These are phyloP conservation scores for Anabacerthia variegaticeps DNA, from an alignment of 2,797 vertebrate genomes.

Conservation along the genomic window DNA sequence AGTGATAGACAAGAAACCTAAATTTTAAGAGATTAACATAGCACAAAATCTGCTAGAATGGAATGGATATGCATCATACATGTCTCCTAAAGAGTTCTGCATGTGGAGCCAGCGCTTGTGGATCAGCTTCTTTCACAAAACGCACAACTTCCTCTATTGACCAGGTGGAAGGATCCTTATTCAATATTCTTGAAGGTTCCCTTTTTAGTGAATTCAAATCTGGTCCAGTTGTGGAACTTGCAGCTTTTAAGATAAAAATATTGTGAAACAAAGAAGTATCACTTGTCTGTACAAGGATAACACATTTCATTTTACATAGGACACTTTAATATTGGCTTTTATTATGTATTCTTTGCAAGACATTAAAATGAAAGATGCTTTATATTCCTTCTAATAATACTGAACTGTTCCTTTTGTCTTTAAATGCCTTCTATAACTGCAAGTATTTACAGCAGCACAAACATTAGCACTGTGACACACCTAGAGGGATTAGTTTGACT, in stretches of 20 bases:
- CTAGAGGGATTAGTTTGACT: background rate
- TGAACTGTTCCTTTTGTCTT: background rate
- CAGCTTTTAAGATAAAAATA: conserved; percentile 75
- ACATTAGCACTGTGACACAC: background rate
- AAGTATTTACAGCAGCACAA: background rate
- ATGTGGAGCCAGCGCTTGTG: conserved; percentile 86
- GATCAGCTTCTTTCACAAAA: conserved; percentile 93
- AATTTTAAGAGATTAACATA: background rate
- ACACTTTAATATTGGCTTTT: background rate
- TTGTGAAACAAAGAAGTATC: background rate
- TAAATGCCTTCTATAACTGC: background rate
- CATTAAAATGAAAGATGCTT: background rate
- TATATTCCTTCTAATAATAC: background rate
- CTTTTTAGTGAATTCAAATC: conserved; percentile 84
- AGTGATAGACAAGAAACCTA: background rate
- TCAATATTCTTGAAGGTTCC: conserved; percentile 75
- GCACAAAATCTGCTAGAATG: background rate
- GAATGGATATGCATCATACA: conserved; percentile 76
- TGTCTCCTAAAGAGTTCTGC: conserved; percentile 94
- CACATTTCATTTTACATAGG: background rate
- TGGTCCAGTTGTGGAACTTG: conserved; percentile 90
- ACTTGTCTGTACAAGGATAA: background rate
- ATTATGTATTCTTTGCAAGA: background rate
- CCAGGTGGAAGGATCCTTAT: conserved; percentile 87
- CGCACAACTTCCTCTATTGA: conserved; percentile 94